Percentiles rank a stretch among this genome's conserved stretches.
phyloP scores from a whole-genome alignment of 2,797 vertebrate genomes.

The Coregonus suidteri region DNA sequence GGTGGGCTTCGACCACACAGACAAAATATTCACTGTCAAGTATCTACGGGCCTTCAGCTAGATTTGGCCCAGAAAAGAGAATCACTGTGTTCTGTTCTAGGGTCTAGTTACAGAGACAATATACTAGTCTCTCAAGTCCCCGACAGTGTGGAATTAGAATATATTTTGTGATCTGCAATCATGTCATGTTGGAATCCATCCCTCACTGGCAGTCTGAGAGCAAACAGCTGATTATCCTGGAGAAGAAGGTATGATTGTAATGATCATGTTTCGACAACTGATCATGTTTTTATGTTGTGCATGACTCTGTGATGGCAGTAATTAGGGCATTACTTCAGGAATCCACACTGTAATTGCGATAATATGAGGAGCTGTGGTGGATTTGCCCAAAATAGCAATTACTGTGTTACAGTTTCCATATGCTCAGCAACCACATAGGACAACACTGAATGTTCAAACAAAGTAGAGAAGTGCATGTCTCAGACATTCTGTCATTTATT shows the following conservation, averaged over 20 bases:
- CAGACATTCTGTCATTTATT: not conserved
- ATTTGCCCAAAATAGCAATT: conserved; percentile 45
- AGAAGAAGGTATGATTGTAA: conserved; percentile 13
- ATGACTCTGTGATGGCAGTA: conserved; percentile 37
- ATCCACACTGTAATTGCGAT: conserved; percentile 49
- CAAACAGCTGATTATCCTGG: not conserved
- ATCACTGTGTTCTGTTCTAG: not conserved
- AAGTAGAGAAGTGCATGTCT: not conserved
- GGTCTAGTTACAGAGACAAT: not conserved
- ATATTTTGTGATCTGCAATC: conserved; percentile 26
- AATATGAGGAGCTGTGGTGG: conserved; percentile 46
- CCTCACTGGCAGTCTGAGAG: conserved; percentile 16
- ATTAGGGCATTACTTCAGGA: conserved; percentile 64
- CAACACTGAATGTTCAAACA: conserved; percentile 1
- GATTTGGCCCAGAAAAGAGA: not conserved
- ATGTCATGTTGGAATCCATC: conserved; percentile 22
- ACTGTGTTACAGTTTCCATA: conserved; percentile 1
- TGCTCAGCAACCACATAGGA: conserved; percentile 21
- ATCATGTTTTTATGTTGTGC: not conserved
- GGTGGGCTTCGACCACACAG: conserved; percentile 10
- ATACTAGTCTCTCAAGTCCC: conserved; percentile 26
- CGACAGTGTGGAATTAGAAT: not conserved
- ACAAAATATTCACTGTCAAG: not conserved
- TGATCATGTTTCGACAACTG: conserved; percentile 16
- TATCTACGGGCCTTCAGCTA: not conserved